Base-by-base conservation (phyloP, 2,888 invertebrate species). In the Pocota personata region DNA sequence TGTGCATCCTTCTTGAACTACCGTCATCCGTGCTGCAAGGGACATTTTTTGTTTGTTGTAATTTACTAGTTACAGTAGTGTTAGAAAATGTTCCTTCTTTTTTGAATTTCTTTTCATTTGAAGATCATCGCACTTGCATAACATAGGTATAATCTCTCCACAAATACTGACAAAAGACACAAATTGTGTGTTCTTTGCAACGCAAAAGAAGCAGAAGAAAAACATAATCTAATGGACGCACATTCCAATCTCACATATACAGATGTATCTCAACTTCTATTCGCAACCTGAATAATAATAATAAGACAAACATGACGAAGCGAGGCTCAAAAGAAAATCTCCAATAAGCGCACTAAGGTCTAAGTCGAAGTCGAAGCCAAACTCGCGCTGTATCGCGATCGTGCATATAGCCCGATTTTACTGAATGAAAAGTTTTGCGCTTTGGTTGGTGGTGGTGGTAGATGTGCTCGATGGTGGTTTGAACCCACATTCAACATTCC, bases 401-500 rank as follows among this genome's bases (percentile, higher is more conserved):
- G 24, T 12, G 8, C 27, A 3, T 30, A 71, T 30, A 71, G 67
- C 43, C 52, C 64, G 79, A 84, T 80, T 84, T 84, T 84, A 76
- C 84, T 84, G 71, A 84, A 84, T 84, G 84, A 84, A 84, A 84
- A 78, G 67, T 83, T 66, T 50, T 64, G 48, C 37, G 64, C 43
- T 58, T 30, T 48, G 14, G 55, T 0, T 30, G 21, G 14, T 66
- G 40, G 46, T 69, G 50, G 64, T 80, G 43, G 48, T 75, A 19
- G 64, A 4, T 50, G 24, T 24, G 24, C 24, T 24, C 24, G 16
- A 12, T 52, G 27, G 62, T 71, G 35, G 71, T 69, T 84, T 84
- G 84, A 80, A 80, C 84, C 84, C 84, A 84, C 79, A 84, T 84
- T 80, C 75, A 71, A 71, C 84, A 84, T 84, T 84, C 84, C 84